Evolutionary conservation across 92 coral and sea anemone genomes (phyloP).

Genomic region (Diadumene lineata): DNA sequence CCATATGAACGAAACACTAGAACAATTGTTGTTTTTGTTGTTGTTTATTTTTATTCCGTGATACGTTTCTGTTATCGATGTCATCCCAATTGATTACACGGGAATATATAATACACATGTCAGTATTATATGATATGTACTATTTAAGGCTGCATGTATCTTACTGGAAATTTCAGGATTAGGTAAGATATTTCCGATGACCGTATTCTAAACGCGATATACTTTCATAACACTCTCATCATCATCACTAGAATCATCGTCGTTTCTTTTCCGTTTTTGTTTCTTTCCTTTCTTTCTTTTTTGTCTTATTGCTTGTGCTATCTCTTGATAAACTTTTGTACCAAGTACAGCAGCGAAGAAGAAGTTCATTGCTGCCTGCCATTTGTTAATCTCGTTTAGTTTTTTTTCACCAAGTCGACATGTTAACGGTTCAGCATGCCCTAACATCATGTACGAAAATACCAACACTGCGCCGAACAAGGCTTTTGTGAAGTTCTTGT

Average conservation of each 20-base stretch:
- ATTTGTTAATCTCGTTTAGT: constrained; percentile 67
- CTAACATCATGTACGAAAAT: constrained; percentile 65
- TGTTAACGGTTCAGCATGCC: constrained; percentile 72
- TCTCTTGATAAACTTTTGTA: constrained; percentile 57
- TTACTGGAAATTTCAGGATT: no score
- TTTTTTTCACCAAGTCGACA: constrained; percentile 71
- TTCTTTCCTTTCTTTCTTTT: constrained; percentile 14
- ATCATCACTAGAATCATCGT: constrained; percentile 48
- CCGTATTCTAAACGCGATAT: constrained; percentile 16
- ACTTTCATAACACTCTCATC: constrained; percentile 30
- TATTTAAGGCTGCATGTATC: no score
- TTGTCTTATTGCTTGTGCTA: constrained; percentile 35
- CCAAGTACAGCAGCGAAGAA: constrained; percentile 72
- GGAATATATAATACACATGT: no score
- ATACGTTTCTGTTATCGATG: no score
- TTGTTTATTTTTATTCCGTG: no score
- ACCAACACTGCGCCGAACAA: constrained; percentile 72
- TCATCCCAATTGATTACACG: no score
- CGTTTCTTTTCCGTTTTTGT: constrained; percentile 22
- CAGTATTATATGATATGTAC: no score
- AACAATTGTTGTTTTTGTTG: no score
- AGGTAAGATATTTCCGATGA: no score
- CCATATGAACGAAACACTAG: no score
- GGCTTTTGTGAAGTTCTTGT: constrained; percentile 63
- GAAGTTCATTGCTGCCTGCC: constrained; percentile 84